phyloP scores from a whole-genome alignment of 2,888 invertebrate species.

The Podotricha telesiphe region DNA sequence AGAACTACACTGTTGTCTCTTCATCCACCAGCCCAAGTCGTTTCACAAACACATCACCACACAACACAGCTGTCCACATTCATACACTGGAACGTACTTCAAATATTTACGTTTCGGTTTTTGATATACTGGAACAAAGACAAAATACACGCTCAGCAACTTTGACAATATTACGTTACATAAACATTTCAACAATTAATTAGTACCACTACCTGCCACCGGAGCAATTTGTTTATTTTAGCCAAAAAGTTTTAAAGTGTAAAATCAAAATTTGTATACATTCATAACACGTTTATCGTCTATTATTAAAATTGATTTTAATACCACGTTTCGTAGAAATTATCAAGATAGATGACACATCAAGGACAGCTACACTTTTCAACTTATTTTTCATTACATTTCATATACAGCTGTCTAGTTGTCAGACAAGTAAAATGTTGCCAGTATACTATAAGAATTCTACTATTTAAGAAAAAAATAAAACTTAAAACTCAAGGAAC shows the following conservation, averaged over 20 bases:
- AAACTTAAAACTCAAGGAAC: neutral
- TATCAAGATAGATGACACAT: constrained; percentile 79
- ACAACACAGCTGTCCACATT: constrained; percentile 49
- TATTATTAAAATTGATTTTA: constrained; percentile 39
- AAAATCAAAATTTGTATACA: neutral
- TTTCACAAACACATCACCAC: constrained; percentile 55
- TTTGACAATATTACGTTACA: constrained; percentile 77
- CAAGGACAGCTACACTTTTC: constrained; percentile 73
- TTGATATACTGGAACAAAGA: constrained; percentile 75
- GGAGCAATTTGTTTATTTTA: constrained; percentile 49
- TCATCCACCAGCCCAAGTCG: constrained; percentile 66
- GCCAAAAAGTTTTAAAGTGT: neutral
- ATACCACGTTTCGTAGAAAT: constrained; percentile 68
- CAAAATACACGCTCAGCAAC: constrained; percentile 68
- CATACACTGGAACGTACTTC: constrained; percentile 53
- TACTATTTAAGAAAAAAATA: constrained; percentile 43
- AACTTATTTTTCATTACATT: constrained; percentile 79
- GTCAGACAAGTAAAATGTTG: constrained; percentile 69
- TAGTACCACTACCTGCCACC: constrained; percentile 65
- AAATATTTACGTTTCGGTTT: constrained; percentile 57
- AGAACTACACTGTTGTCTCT: constrained; percentile 69
- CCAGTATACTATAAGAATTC: constrained; percentile 49
- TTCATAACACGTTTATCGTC: constrained; percentile 18
- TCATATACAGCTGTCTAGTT: constrained; percentile 78
- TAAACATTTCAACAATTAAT: constrained; percentile 75